phyloP scores from a whole-genome alignment of 1,140 invertebrate species.

The Aphelenchoides besseyi region DNA sequence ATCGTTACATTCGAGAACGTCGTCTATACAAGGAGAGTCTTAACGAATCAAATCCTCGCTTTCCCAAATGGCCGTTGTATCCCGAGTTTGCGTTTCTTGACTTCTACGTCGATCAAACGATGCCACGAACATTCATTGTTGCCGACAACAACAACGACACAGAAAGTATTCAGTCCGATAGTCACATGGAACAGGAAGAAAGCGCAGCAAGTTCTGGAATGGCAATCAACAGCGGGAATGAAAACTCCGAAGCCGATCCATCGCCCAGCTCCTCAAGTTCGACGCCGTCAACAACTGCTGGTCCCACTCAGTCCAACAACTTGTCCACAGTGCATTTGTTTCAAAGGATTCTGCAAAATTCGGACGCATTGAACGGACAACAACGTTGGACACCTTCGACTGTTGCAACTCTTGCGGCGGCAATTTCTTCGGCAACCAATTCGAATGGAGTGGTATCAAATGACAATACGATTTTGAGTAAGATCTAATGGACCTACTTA shows the following conservation, averaged over 20 bases:
- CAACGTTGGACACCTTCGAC: background rate
- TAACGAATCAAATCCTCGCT: constrained; percentile 1
- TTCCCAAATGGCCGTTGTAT: constrained; percentile 17
- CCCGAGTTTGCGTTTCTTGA: constrained; percentile 24
- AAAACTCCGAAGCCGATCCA: background rate
- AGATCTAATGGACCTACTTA: background rate
- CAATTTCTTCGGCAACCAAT: background rate
- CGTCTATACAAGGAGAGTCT: constrained; percentile 20
- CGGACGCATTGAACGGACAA: background rate
- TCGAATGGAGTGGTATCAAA: too few species aligned
- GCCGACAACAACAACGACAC: constrained; percentile 1
- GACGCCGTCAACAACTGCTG: constrained; percentile 15
- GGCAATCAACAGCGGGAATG: background rate
- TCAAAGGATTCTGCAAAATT: constrained; percentile 12
- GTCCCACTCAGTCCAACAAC: background rate
- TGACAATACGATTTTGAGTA: background rate
- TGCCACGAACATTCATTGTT: background rate
- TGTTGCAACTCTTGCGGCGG: background rate
- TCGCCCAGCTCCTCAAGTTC: constrained; percentile 10
- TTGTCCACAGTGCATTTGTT: background rate
- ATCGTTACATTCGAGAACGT: constrained; percentile 28
- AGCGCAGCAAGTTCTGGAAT: background rate
- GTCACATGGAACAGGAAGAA: background rate
- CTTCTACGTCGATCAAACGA: constrained; percentile 16
- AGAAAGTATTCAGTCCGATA: constrained; percentile 7